Percentiles rank a stretch among this genome's conserved stretches.
phyloP scores from a whole-genome alignment of 2,113 vertebrate genomes.

The Acinonyx jubatus region DNA sequence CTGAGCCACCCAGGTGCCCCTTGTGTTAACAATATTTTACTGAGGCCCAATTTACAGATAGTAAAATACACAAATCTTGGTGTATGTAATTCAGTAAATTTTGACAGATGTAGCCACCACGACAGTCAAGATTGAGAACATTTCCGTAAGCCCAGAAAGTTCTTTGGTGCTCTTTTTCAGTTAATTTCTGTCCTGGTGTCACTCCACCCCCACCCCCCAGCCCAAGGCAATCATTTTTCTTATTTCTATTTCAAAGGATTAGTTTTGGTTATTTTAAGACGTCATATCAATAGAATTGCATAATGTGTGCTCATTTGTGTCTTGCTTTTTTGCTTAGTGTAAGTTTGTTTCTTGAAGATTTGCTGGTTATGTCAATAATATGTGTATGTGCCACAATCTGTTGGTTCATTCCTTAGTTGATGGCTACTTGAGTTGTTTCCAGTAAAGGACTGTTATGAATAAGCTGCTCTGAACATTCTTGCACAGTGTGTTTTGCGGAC shows the following conservation, averaged over 20 bases:
- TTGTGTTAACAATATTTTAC: neutral
- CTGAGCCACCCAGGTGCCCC: no score
- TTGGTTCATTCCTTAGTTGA: neutral
- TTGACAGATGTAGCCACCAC: neutral
- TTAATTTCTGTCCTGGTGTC: neutral
- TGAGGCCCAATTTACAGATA: neutral
- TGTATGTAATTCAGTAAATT: neutral
- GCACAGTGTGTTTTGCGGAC: neutral
- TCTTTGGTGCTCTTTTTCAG: neutral
- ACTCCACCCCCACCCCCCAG: accelerated
- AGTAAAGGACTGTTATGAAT: neutral
- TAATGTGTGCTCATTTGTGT: neutral
- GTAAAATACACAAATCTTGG: neutral
- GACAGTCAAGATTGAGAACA: neutral
- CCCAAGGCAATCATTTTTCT: neutral
- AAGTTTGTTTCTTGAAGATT: neutral
- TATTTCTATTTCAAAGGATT: neutral
- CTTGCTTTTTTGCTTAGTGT: neutral
- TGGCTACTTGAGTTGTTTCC: neutral
- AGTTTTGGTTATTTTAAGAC: neutral
- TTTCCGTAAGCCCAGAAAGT: neutral
- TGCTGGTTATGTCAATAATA: neutral
- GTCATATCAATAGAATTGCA: neutral
- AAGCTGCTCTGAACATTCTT: neutral
- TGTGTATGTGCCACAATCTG: neutral